Evolutionary conservation across 2,888 invertebrate genomes (phyloP).

Genomic region (Dastarcus helophoroides): DNA sequence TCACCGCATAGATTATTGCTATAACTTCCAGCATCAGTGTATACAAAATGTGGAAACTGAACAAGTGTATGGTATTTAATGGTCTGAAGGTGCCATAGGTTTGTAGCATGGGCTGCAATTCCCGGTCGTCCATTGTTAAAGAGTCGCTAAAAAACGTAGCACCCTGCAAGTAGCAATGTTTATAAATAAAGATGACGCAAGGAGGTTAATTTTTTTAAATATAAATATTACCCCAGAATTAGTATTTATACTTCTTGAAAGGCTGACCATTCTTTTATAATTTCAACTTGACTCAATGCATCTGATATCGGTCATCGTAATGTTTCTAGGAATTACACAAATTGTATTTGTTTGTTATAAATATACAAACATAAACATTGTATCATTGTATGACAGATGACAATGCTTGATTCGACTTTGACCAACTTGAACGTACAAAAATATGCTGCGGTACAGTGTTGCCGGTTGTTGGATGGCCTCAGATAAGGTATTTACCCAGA

Average conservation of each 20-base stretch:
- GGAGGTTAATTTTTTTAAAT: slow-evolving; percentile 9
- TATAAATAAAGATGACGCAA: slow-evolving; percentile 21
- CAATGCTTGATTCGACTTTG: too few relatives aligned
- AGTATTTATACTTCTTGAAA: slow-evolving; percentile 27
- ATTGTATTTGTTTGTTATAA: too few relatives aligned
- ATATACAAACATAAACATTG: too few relatives aligned
- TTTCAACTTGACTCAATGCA: background rate
- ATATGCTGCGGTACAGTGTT: too few relatives aligned
- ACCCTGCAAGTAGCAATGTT: slow-evolving; percentile 30
- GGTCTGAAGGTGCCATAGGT: slow-evolving; percentile 34
- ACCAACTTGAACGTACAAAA: too few relatives aligned
- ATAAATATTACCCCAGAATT: slow-evolving; percentile 28
- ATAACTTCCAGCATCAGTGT: slow-evolving; percentile 29
- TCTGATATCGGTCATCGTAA: too few relatives aligned
- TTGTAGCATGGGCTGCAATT: slow-evolving; percentile 33
- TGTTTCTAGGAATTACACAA: too few relatives aligned
- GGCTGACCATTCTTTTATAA: slow-evolving; percentile 24
- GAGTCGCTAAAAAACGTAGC: slow-evolving; percentile 38
- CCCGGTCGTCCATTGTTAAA: slow-evolving; percentile 32
- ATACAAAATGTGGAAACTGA: slow-evolving; percentile 28
- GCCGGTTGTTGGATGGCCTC: too few relatives aligned
- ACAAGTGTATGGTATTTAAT: slow-evolving; percentile 28
- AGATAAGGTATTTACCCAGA: too few relatives aligned
- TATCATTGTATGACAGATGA: too few relatives aligned
- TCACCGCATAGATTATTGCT: slow-evolving; percentile 30